Base-by-base conservation (phyloP, 2,888 invertebrate species). In the Opisthograptis luteolata region DNA sequence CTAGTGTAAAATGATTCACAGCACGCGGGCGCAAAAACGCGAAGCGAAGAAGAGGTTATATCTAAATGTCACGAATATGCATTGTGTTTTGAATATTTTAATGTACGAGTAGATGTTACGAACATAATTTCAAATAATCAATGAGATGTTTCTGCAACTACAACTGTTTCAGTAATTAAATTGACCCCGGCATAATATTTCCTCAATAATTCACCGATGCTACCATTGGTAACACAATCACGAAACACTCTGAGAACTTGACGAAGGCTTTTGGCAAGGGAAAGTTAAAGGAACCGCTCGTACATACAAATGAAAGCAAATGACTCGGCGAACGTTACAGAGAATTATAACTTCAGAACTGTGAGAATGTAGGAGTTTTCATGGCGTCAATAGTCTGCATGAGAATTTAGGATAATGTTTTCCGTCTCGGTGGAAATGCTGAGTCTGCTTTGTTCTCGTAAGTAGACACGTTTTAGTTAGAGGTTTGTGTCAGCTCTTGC, bases 181-280 rank as follows among this genome's bases (percentile, higher is more conserved):
- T 51, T 41, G 50, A 51, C 40, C 44, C 36, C 31, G 7, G 34
- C 27, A 36, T 43, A 56, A 58, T 58, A 56, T 56, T 50, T 39
- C 44, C 42, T 42, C 53, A 40, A 64, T 58, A 64, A 73, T 73
- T 70, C 67, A 68, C 64, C 60, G 66, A 64, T 60, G 54, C 50
- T 28, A 28, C 67, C 73, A 79, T 87, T 74, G 55, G 81, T 78
- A 89, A 78, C 75, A 69, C 76, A 79, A 81, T 87, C 87, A 88
- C 87, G 88, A 72, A 81, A 58, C 81, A 78, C 81, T 82, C 81
- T 77, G 76, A 79, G 79, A 81, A 88, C 81, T 87, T 86, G 84
- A 84, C 84, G 87, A 87, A 88, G 87, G 84, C 83, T 82, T 84
- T 82, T 77, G 79, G 77, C 73, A 71, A 79, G 80, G 79, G 79